These are phyloP conservation scores for Liparis tanakae DNA, from an alignment of 2,797 vertebrate species.

Conservation along the genomic window DNA sequence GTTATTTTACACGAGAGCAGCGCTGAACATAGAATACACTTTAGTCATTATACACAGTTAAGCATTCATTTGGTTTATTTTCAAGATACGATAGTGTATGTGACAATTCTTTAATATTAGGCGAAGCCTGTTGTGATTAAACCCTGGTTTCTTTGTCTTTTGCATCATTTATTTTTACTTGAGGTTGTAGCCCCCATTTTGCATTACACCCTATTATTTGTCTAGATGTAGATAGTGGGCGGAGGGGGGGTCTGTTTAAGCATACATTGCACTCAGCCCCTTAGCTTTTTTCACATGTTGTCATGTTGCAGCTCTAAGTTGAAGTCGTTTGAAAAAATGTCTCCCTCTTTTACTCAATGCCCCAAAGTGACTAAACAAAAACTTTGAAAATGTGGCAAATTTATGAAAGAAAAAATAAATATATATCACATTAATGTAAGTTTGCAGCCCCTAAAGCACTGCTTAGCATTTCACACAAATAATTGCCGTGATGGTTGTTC, in stretches of 20 bases:
- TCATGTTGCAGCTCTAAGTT: background rate
- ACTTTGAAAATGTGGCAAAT: background rate
- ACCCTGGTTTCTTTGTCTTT: background rate
- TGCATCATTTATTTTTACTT: background rate
- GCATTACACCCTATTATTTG: background rate
- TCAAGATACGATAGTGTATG: background rate
- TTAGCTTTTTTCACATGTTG: background rate
- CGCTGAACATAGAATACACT: background rate
- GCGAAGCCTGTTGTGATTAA: background rate
- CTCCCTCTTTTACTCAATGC: background rate
- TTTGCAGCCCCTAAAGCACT: background rate
- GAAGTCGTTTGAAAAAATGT: background rate
- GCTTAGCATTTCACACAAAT: background rate
- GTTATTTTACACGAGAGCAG: background rate
- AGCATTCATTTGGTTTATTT: background rate
- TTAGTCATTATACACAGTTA: constrained; percentile 6
- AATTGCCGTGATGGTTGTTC: background rate
- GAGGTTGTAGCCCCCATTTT: background rate
- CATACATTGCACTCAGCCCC: background rate
- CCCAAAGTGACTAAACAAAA: background rate
- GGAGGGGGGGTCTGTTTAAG: background rate
- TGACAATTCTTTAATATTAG: background rate
- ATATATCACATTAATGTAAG: background rate
- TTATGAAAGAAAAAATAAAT: background rate
- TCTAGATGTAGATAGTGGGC: background rate